phyloP scores from a whole-genome alignment of 2,888 invertebrate species.

The Ornithoptera alexandrae region DNA sequence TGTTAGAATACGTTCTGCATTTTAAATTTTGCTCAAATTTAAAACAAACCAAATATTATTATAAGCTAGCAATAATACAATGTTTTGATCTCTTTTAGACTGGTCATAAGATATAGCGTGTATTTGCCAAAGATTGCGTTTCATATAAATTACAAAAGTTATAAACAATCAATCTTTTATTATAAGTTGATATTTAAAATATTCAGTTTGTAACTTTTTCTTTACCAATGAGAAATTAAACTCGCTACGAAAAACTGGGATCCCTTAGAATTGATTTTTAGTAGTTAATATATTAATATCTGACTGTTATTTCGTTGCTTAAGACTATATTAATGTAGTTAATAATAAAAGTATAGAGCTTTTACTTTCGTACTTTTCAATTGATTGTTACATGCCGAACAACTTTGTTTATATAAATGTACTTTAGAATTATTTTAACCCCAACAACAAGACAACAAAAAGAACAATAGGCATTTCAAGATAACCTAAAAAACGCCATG shows the following conservation, averaged over 20 bases:
- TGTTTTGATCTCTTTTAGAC: slow-evolving; percentile 66
- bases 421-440: no score
- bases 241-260: background rate
- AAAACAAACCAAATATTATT: slow-evolving; percentile 24
- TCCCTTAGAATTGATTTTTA: background rate
- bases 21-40: slow-evolving; percentile 27
- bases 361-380: no score
- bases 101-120: slow-evolving; percentile 52
- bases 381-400: no score
- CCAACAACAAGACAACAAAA: no score
- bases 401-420: no score
- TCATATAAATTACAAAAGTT: slow-evolving; percentile 32
- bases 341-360: no score
- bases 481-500: no score
- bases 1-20: slow-evolving; percentile 14
- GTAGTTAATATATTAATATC: background rate
- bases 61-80: slow-evolving; percentile 27
- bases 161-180: slow-evolving; percentile 16
- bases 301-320: background rate
- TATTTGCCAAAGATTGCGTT: slow-evolving; percentile 63
- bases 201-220: no score
- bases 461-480: no score
- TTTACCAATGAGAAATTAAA: background rate
- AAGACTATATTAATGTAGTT: background rate
- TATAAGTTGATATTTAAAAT: background rate